These are phyloP conservation scores for Sciurus vulgaris DNA, from an alignment of 2,797 vertebrate genomes.

Conservation along the genomic window DNA sequence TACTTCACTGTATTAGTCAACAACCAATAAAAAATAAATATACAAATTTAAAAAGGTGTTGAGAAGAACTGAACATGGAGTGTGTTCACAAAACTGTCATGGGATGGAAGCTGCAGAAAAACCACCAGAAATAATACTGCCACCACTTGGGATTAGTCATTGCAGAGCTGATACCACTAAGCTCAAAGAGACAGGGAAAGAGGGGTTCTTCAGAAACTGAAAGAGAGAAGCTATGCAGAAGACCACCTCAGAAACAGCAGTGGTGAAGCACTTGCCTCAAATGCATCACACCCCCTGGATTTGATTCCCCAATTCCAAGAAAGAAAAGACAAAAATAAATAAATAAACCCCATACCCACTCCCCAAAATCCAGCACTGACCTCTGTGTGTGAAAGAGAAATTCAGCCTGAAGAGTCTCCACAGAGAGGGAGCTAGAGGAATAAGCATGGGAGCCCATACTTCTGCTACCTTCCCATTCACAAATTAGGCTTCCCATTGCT, in stretches of 20 bases:
- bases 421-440: neutral
- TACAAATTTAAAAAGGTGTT: neutral
- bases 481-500: neutral
- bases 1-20: neutral
- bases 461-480: neutral
- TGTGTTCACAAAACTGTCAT: neutral
- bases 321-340: too few relatives aligned
- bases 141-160: neutral
- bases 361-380: neutral
- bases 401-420: neutral
- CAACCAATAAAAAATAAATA: neutral
- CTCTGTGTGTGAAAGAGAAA: neutral
- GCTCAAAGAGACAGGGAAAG: neutral
- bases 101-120: neutral
- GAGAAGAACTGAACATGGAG: neutral
- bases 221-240: neutral
- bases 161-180: neutral
- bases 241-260: neutral
- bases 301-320: too few relatives aligned
- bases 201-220: neutral
- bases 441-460: neutral
- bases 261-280: too few relatives aligned
- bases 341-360: too few relatives aligned
- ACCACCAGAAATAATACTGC: neutral
- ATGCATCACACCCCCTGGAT: too few relatives aligned